Conservation (phyloP, 2,888 invertebrate species). For the Scaptomyza tumidula region DNA sequence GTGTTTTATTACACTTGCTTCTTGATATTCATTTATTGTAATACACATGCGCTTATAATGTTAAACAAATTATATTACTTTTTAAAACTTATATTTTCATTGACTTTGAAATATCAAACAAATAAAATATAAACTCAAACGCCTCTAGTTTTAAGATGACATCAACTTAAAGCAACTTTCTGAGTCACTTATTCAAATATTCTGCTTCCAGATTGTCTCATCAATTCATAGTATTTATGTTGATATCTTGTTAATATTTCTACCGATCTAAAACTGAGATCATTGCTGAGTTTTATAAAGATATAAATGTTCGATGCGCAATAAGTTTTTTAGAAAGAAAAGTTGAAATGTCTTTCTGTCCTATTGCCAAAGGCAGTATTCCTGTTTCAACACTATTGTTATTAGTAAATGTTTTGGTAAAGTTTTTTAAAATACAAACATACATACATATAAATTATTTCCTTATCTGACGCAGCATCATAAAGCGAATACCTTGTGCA, state of each 20-base stretch:
- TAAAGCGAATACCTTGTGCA: neutral
- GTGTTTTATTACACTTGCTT: no score
- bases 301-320: neutral
- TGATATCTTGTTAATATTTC: neutral
- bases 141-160: conserved; percentile 16
- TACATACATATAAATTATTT: neutral
- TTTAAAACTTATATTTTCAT: no score
- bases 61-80: no score
- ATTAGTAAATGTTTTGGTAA: no score
- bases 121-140: neutral
- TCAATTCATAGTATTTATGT: conserved; percentile 10
- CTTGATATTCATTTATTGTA: no score
- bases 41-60: no score
- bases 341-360: neutral
- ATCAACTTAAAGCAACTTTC: conserved; percentile 20
- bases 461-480: neutral
- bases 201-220: conserved; percentile 9
- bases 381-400: no score
- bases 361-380: neutral
- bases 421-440: neutral
- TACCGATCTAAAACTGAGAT: conserved; percentile 28
- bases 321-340: neutral
- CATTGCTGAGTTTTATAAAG: conserved; percentile 15
- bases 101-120: neutral
- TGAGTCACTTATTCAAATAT: conserved; percentile 28